Base-by-base conservation (phyloP, 2,797 vertebrate species). In the Danio albolineatus region DNA sequence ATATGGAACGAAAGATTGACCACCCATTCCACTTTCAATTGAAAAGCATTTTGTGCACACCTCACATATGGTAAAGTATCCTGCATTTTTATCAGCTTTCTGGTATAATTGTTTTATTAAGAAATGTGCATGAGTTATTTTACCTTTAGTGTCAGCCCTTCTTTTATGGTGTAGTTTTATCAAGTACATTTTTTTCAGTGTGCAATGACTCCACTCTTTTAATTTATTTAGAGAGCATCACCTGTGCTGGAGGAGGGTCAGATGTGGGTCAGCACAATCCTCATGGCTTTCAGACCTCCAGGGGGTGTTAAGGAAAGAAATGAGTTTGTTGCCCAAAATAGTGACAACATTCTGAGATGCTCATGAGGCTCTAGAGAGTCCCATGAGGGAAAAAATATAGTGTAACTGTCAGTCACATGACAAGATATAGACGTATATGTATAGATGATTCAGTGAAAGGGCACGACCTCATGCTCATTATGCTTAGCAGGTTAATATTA, bases 171-270 rank as follows among this genome's bases (percentile, higher is more conserved):
- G 28, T 3, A 28, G 28, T 28, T 28, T 28, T 28, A 1, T 28
- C 28, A 28, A 28, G 28, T 28, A 1, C 1, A 28, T 28, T 28
- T 28, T n/a, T 28, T 28, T 28, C 28, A 28, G 28, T 28, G 28
- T 28, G 3, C 28, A 54, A 54, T 43, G 41, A 54, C 28, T 61
- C 12, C 36, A 13, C 43, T 49, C 66, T 72, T 54, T 62, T n/a
- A 71, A 54, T 60, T 78, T 78, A 78, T 65, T 73, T 57, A 9
- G 60, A 77, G 43, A 7, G 21, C 70, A 59, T 82, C 74, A 78
- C 74, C 49, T 66, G 75, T 67, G 67, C 69, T 43, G n/a, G 44
- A 36, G 17, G 7, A 67, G 74, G 66, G 66, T 79, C 66, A 73
- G 56, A 56, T 7, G 44, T 39, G 66, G 77, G 67, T 76, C 69